Percentiles rank a stretch among this genome's conserved stretches.
phyloP scores from a whole-genome alignment of 2,888 invertebrate genomes.

The Pharmacophagus antenor region DNA sequence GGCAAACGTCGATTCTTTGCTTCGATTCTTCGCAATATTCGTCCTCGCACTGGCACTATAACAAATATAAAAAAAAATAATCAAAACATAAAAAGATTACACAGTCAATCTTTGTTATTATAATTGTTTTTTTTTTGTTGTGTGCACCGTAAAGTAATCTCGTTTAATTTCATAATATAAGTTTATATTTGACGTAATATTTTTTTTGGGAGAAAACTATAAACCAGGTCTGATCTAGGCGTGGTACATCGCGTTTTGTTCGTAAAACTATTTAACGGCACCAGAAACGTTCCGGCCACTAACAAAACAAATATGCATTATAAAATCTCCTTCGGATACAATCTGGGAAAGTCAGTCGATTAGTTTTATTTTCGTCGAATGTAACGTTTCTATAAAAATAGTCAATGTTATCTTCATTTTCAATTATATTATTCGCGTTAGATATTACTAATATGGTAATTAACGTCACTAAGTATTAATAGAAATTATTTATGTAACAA shows the following conservation, averaged over 20 bases:
- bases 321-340: constrained; percentile 45
- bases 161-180: neutral
- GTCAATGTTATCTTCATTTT: neutral
- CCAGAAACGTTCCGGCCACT: constrained; percentile 53
- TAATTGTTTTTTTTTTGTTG: too few species aligned
- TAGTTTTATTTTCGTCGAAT: constrained; percentile 3
- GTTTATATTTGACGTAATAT: neutral
- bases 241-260: constrained; percentile 59
- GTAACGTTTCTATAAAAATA: neutral
- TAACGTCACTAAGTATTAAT: neutral
- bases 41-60: constrained; percentile 89
- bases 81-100: too few species aligned
- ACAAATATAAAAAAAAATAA: constrained; percentile 48
- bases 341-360: constrained; percentile 36
- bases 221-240: constrained; percentile 51
- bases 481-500: neutral
- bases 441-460: too few species aligned
- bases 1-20: constrained; percentile 86
- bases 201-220: constrained; percentile 50
- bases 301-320: constrained; percentile 45
- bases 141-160: neutral
- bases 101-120: too few species aligned
- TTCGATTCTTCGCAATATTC: constrained; percentile 86
- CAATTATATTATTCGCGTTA: neutral
- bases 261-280: constrained; percentile 68